A percentile compares a stretch with the other conserved stretches of the same genome.
phyloP scores from a whole-genome alignment of 2,797 vertebrate species.

The Melopsittacus undulatus region DNA sequence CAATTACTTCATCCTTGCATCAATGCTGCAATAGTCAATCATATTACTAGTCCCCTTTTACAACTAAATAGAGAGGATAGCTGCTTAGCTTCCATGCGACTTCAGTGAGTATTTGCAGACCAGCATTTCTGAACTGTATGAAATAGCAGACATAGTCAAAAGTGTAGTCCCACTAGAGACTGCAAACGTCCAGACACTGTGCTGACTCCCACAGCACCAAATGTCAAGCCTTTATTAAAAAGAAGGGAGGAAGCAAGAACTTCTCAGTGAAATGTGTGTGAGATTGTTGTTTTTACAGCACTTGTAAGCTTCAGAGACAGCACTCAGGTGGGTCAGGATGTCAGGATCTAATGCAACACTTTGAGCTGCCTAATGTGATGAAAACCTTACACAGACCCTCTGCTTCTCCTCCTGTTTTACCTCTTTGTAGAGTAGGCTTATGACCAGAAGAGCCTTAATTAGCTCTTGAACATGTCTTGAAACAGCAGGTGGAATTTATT shows the following conservation, averaged over 20 bases:
- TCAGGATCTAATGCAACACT: not conserved
- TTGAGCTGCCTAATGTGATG: not conserved
- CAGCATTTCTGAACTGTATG: not conserved
- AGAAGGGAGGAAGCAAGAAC: not conserved
- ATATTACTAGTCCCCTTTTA: not conserved
- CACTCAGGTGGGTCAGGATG: not conserved
- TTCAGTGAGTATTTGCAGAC: not conserved
- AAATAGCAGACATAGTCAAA: not conserved
- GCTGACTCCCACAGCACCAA: not conserved
- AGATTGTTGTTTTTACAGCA: not conserved
- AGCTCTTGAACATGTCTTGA: not conserved
- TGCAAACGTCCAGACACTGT: not conserved
- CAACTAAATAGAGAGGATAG: not conserved
- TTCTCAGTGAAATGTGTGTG: not conserved
- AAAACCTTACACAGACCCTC: constrained; percentile 1
- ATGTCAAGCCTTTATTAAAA: not conserved
- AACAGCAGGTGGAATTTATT: constrained; percentile 34
- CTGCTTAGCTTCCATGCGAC: not conserved
- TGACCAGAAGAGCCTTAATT: not conserved
- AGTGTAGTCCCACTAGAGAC: not conserved
- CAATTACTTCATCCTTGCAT: not conserved
- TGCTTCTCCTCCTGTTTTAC: constrained; percentile 4
- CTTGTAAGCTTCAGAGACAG: not conserved
- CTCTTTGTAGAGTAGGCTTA: not conserved
- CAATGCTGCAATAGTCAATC: not conserved